A percentile compares a stretch with the other conserved stretches of the same genome.
phyloP scores from a whole-genome alignment of 2,888 invertebrate genomes.

The Conomelus anceps region DNA sequence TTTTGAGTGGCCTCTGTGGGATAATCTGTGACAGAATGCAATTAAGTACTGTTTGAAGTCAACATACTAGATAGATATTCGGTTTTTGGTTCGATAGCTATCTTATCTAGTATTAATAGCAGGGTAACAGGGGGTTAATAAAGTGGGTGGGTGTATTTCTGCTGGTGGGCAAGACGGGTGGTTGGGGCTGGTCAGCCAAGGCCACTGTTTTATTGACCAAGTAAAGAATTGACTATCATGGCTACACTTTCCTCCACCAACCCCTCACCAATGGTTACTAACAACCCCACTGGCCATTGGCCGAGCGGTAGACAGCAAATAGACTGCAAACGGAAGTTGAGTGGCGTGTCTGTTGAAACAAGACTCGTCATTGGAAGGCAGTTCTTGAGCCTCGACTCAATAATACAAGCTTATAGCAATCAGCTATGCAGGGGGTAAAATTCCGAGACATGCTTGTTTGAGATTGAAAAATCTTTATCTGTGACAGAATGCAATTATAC shows the following conservation, averaged over 20 bases:
- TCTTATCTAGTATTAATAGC: neutral
- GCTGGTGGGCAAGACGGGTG: too few relatives aligned
- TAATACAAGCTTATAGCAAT: neutral
- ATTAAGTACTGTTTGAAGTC: neutral
- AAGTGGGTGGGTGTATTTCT: neutral
- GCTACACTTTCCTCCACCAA: neutral
- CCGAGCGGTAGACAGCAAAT: neutral
- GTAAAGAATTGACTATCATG: neutral
- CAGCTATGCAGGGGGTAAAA: neutral
- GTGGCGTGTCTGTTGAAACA: neutral
- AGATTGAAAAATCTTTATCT: too few relatives aligned
- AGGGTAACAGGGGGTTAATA: neutral
- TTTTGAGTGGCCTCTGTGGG: neutral
- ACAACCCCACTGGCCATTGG: neutral
- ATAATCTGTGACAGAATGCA: neutral
- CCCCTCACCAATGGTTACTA: too few relatives aligned
- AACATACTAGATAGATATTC: neutral
- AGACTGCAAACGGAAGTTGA: neutral
- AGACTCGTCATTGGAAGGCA: too few relatives aligned
- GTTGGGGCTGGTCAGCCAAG: neutral
- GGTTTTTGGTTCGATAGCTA: neutral
- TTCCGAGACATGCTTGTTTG: too few relatives aligned
- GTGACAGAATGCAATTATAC: too few relatives aligned
- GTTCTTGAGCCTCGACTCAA: neutral
- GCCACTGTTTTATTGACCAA: slow-evolving; percentile 2